A percentile compares a stretch with the other conserved stretches of the same genome.
These are phyloP conservation scores for Idaea aversata DNA, from an alignment of 2,888 invertebrate genomes.

Conservation along the genomic window DNA sequence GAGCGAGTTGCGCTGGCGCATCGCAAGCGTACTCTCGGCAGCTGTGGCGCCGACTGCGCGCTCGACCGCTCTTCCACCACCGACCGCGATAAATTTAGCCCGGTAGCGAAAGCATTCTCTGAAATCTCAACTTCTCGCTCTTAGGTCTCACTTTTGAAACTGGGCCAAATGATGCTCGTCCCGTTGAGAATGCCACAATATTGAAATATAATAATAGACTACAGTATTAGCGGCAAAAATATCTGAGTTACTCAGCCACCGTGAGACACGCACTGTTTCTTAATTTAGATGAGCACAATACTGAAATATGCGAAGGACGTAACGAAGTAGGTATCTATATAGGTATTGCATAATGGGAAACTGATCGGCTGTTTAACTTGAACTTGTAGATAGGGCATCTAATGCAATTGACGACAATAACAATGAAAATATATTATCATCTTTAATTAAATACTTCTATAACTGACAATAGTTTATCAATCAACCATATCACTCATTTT, in stretches of 20 bases:
- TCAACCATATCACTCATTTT: neutral
- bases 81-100: conserved; percentile 67
- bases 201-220: conserved; percentile 77
- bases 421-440: conserved; percentile 17
- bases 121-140: conserved; percentile 73
- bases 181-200: conserved; percentile 77
- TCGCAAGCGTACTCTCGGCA: conserved; percentile 1
- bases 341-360: conserved; percentile 42
- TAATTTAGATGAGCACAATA: conserved; percentile 65
- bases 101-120: conserved; percentile 72
- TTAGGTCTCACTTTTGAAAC: conserved; percentile 77
- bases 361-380: neutral
- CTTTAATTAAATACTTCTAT: conserved; percentile 7
- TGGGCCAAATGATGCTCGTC: conserved; percentile 78
- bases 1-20: conserved; percentile 15
- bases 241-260: conserved; percentile 69
- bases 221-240: conserved; percentile 70
- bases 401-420: conserved; percentile 12
- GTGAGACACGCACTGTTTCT: conserved; percentile 59
- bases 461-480: neutral
- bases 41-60: conserved; percentile 10
- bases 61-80: conserved; percentile 20
- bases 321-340: conserved; percentile 25
- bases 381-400: conserved; percentile 1
- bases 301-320: conserved; percentile 69